Conservation (phyloP, 2,113 vertebrate genomes). For the Aspiorhynchus laticeps region DNA sequence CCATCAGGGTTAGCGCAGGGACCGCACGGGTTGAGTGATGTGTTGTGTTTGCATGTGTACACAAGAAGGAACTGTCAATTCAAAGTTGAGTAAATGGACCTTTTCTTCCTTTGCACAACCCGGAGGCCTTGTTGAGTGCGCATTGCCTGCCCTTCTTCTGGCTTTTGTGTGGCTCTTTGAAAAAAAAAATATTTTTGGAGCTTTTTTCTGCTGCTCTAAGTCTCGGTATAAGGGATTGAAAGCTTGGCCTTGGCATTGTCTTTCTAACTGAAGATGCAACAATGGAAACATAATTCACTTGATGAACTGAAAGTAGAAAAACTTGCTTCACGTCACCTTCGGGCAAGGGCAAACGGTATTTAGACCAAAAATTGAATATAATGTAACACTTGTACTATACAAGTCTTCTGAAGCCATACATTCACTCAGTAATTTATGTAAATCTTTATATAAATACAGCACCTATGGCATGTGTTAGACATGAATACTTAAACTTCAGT, state of each 20-base stretch:
- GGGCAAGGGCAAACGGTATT: conserved; percentile 12
- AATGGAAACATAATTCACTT: conserved; percentile 46
- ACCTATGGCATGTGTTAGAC: too few species aligned
- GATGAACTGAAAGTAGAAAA: conserved; percentile 27
- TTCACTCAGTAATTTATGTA: not conserved
- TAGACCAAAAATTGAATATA: not conserved
- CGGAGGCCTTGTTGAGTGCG: not conserved
- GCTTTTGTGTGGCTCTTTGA: conserved; percentile 49
- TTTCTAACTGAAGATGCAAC: conserved; percentile 50
- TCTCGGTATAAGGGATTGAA: conserved; percentile 32
- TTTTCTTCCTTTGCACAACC: conserved; percentile 23
- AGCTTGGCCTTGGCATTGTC: conserved; percentile 52
- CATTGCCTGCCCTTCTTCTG: conserved; percentile 34
- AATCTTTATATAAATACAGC: not conserved
- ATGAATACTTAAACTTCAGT: not conserved
- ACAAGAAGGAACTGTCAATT: not conserved
- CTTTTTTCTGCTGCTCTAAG: conserved; percentile 36
- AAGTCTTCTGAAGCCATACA: not conserved
- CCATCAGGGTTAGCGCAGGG: conserved; percentile 14
- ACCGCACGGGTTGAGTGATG: not conserved
- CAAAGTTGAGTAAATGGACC: conserved; percentile 33
- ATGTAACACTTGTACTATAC: not conserved
- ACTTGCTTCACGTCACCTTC: conserved; percentile 41
- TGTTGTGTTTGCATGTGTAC: conserved; percentile 18
- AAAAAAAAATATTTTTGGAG: conserved; percentile 32